These are phyloP conservation scores for Gymnocheta viridis DNA, from an alignment of 2,888 invertebrate species.

Conservation along the genomic window DNA sequence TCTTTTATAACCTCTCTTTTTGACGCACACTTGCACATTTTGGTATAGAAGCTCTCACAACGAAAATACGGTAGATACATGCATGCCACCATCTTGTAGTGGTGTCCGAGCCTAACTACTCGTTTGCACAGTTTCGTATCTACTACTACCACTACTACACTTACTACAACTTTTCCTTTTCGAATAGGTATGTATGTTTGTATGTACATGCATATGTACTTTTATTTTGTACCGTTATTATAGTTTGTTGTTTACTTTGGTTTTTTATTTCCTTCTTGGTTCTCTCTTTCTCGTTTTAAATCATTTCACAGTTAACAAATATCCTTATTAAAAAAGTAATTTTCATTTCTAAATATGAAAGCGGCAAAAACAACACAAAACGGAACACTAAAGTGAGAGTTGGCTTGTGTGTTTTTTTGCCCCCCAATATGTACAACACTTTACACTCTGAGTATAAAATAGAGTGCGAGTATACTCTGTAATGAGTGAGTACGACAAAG, in stretches of 20 bases:
- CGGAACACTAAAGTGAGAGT: constrained; percentile 52
- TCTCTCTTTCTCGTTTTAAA: constrained; percentile 33
- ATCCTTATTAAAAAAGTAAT: constrained; percentile 48
- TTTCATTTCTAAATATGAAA: constrained; percentile 43
- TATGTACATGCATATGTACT: neutral
- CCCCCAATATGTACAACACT: constrained; percentile 35
- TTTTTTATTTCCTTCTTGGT: constrained; percentile 43
- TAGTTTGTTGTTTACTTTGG: constrained; percentile 9
- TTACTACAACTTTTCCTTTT: constrained; percentile 21
- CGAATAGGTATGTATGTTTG: no score
- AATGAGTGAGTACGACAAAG: constrained; percentile 29
- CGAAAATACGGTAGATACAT: neutral
- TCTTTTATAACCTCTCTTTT: constrained; percentile 45
- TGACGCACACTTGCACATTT: constrained; percentile 2
- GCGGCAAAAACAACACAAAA: constrained; percentile 20
- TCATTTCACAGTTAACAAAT: constrained; percentile 44
- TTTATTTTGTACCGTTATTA: constrained; percentile 41
- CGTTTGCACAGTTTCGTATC: constrained; percentile 47
- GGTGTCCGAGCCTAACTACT: constrained; percentile 56
- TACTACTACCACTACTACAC: constrained; percentile 23
- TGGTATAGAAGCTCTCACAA: neutral
- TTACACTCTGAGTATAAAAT: constrained; percentile 26
- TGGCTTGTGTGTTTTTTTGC: constrained; percentile 45
- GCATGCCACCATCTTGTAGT: constrained; percentile 55
- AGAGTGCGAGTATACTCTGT: constrained; percentile 12